These are phyloP conservation scores for Chiloscyllium punctatum DNA, from an alignment of 2,797 vertebrate genomes.

Conservation along the genomic window DNA sequence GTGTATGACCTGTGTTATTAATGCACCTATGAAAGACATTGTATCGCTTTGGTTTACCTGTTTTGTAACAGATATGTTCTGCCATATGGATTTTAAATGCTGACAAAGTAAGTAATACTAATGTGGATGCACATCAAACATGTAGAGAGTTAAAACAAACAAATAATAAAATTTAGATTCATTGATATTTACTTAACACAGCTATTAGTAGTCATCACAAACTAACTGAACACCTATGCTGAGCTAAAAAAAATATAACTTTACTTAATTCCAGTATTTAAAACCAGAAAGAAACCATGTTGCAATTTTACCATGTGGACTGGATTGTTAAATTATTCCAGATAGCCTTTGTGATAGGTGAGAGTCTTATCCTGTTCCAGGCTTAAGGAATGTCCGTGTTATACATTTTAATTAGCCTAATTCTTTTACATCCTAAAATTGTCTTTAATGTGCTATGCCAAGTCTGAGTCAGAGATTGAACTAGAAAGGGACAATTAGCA, in stretches of 20 bases:
- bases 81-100: not conserved
- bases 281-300: not conserved
- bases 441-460: not conserved
- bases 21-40: not conserved
- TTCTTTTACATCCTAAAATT: not conserved
- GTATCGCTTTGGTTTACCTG: not conserved
- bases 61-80: not conserved
- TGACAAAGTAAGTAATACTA: not conserved
- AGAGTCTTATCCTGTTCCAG: not conserved
- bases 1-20: conserved; percentile 8
- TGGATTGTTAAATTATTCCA: not conserved
- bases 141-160: not conserved
- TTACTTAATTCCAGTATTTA: not conserved
- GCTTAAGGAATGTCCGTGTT: not conserved
- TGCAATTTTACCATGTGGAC: not conserved
- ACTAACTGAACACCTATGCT: not conserved
- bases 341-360: not conserved
- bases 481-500: not conserved
- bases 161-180: conserved; percentile 13
- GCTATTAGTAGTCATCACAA: not conserved
- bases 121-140: not conserved
- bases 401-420: not conserved
- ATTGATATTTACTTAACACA: conserved; percentile 11
- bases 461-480: not conserved
- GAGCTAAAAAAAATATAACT: not conserved